Conservation (phyloP, 2,797 vertebrate genomes). For the Pangasius macronema region DNA sequence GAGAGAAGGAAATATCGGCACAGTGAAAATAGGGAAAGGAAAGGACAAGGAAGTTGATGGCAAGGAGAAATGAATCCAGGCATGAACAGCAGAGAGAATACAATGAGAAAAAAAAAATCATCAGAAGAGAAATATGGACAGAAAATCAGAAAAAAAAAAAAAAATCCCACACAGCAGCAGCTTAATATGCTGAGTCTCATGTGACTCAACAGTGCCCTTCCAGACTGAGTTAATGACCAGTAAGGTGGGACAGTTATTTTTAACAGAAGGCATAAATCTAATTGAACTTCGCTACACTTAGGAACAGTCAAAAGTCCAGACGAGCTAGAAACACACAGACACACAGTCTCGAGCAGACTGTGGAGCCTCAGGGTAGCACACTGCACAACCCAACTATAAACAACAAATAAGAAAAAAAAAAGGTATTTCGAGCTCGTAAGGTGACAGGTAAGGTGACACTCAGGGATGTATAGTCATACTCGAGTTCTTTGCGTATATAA, state of each 20-base stretch:
- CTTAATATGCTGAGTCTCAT: not conserved
- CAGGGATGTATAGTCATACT: not conserved
- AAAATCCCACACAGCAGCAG: constrained; percentile 29
- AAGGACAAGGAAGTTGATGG: not conserved
- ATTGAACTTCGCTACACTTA: constrained; percentile 39
- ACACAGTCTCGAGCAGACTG: not conserved
- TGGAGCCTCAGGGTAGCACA: not conserved
- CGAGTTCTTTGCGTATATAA: not conserved
- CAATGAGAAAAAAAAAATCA: not conserved
- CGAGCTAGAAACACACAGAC: constrained; percentile 36
- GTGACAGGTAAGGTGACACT: too few relatives aligned
- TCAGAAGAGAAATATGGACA: not conserved
- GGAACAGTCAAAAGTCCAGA: constrained; percentile 16
- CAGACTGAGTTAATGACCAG: constrained; percentile 52
- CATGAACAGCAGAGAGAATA: constrained; percentile 22
- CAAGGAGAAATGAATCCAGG: not conserved
- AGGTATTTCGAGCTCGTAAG: not conserved
- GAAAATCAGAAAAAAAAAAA: not conserved
- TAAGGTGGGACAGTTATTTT: constrained; percentile 47
- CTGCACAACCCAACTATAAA: not conserved
- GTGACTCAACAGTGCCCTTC: constrained; percentile 18
- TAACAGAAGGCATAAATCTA: constrained; percentile 54
- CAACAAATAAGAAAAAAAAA: not conserved
- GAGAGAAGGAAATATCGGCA: not conserved
- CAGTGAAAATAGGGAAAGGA: not conserved